These are phyloP conservation scores for Catharus ustulatus DNA, from an alignment of 2,797 vertebrate genomes.

Conservation along the genomic window DNA sequence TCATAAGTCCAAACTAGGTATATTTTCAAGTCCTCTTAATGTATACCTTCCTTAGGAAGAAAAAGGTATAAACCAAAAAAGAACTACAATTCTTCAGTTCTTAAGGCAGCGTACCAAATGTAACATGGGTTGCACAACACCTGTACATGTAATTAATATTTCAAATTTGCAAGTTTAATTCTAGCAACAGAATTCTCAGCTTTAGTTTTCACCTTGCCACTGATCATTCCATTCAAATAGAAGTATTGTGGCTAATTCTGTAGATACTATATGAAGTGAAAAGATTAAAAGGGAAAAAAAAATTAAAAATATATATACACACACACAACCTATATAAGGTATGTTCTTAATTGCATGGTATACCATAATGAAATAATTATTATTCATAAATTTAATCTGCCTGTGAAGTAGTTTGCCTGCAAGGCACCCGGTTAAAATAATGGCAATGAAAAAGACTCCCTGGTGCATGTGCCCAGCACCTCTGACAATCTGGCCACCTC, in stretches of 20 bases:
- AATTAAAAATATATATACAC: background rate
- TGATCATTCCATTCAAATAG: background rate
- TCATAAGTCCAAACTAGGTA: background rate
- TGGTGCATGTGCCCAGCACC: background rate
- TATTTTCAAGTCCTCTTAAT: background rate
- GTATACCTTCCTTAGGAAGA: background rate
- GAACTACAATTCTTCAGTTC: background rate
- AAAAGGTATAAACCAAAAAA: background rate
- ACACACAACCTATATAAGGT: background rate
- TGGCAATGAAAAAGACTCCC: background rate
- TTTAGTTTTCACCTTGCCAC: background rate
- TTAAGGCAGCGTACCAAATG: background rate
- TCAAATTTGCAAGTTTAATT: background rate
- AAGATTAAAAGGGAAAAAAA: background rate
- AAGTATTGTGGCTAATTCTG: background rate
- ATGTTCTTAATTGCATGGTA: background rate
- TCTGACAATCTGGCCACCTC: background rate
- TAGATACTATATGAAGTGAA: background rate
- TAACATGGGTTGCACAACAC: background rate
- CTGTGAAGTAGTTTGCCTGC: background rate
- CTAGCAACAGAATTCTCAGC: background rate
- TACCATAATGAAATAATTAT: constrained; percentile 30
- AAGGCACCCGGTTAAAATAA: background rate
- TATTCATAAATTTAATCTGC: constrained; percentile 16
- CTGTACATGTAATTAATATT: background rate